Conservation (phyloP, 2,888 invertebrate species). For the Ligdia adustata region DNA sequence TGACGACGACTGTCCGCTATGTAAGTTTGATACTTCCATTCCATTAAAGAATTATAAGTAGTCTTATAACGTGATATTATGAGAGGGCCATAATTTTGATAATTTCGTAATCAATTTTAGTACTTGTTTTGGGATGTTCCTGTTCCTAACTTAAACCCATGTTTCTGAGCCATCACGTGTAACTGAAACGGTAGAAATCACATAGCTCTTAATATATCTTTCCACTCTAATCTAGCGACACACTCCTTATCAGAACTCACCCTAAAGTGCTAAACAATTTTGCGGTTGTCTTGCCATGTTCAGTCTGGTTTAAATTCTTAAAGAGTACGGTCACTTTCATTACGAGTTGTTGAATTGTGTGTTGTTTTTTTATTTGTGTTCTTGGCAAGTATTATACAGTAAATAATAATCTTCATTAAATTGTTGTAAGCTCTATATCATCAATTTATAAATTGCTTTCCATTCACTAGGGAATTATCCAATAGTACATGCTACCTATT, state of each 20-base stretch:
- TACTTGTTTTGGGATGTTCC: not conserved
- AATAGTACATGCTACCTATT: too few relatives aligned
- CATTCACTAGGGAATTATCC: too few relatives aligned
- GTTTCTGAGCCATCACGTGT: too few relatives aligned
- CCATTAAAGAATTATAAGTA: not conserved
- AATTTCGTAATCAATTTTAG: slow-evolving; percentile 35
- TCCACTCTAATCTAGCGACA: not conserved
- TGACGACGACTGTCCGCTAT: slow-evolving; percentile 12
- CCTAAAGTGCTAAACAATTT: not conserved
- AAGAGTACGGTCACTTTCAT: slow-evolving; percentile 2
- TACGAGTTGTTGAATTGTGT: too few relatives aligned
- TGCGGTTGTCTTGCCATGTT: not conserved
- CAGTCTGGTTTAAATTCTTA: slow-evolving; percentile 4
- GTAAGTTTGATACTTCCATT: slow-evolving; percentile 19
- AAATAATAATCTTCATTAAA: too few relatives aligned
- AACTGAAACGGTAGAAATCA: too few relatives aligned
- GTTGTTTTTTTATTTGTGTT: too few relatives aligned
- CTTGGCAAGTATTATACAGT: too few relatives aligned
- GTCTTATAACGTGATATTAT: not conserved
- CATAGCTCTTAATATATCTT: not conserved
- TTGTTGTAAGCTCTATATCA: too few relatives aligned
- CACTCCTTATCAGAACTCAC: slow-evolving; percentile 1
- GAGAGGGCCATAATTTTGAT: slow-evolving; percentile 24
- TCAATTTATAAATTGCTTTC: too few relatives aligned
- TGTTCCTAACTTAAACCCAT: too few relatives aligned